Base-by-base conservation (phyloP, 37 sponge, comb jelly and placozoan genomes). In the Geodia barretti region DNA sequence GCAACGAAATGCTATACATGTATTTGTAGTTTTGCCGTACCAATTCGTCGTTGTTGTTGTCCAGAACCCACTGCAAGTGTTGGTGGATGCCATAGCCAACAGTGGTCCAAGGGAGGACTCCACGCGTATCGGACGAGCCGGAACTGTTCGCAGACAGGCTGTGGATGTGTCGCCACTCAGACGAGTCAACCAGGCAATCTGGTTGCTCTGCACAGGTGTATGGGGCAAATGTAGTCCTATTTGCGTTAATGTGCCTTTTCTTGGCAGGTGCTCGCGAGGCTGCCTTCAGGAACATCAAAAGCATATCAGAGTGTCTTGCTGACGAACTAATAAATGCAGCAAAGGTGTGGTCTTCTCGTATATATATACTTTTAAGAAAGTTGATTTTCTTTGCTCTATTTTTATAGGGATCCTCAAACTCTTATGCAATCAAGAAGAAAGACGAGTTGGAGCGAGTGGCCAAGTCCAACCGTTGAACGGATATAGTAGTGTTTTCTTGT, bases 321-420 rank as follows among this genome's bases (percentile, higher is more conserved):
- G 99, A 98, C 84, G 99, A 98, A 64, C 93, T 98, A 3, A 96
- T 98, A 66, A 98, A 98, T 78, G 99, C 99, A 58, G 95, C 97
- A 25, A 98, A 98, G 90, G 95, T 95, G 14, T 34, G 60, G 32
- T 36, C 7, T 70, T 7, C 32, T 8, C 32, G 72, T 70, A n/a
- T 64, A 7, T 73, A 31, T 70, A 3, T 35, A 37, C 32, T 37
- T 33, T n/a, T 74, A 63, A 66, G 36, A 39, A 60, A n/a, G 5
- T 14, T 81, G 59, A 25, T 19, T 66, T 35, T 68, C 0, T 0
- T 69, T 69, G 8, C 31, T 36, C 36, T 19, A 62, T 63, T 0
- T 25, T 25, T 75, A 0, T 37, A 95, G 97, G 99, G 99, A 1
- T 98, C 99, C 1, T 98, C 99, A 68, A 98, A 98, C 71, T 92